These are phyloP conservation scores for Salarias fasciatus DNA, from an alignment of 2,797 vertebrate species.

Conservation along the genomic window DNA sequence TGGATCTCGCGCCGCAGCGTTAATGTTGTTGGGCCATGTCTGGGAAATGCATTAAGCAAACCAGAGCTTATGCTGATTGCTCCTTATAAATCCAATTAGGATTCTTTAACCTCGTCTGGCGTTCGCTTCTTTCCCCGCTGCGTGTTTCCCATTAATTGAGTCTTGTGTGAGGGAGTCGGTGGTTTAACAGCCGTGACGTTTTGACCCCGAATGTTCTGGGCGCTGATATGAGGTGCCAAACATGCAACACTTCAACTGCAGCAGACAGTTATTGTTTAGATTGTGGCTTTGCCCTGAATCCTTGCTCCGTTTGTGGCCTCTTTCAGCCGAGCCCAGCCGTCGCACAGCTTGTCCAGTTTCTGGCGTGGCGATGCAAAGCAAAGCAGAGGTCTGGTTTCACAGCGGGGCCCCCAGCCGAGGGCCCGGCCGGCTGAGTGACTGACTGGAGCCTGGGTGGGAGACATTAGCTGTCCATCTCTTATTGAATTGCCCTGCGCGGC, in stretches of 20 bases:
- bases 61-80: slow-evolving; percentile 30
- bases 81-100: slow-evolving; percentile 28
- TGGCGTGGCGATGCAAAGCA: slow-evolving; percentile 59
- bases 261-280: slow-evolving; percentile 55
- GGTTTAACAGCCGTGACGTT: slow-evolving; percentile 44
- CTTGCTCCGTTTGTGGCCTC: slow-evolving; percentile 37
- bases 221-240: slow-evolving; percentile 58
- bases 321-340: slow-evolving; percentile 31
- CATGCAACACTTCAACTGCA: slow-evolving; percentile 20
- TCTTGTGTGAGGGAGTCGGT: slow-evolving; percentile 45
- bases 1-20: slow-evolving; percentile 43
- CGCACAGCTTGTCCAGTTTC: slow-evolving; percentile 38
- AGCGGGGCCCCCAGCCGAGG: slow-evolving; percentile 34
- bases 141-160: slow-evolving; percentile 40
- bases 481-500: slow-evolving; percentile 75
- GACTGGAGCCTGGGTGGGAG: slow-evolving; percentile 66
- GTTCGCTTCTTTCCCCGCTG: slow-evolving; percentile 27
- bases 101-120: slow-evolving; percentile 25
- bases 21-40: slow-evolving; percentile 33
- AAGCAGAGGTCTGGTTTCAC: slow-evolving; percentile 76
- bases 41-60: slow-evolving; percentile 25
- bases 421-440: slow-evolving; percentile 44
- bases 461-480: slow-evolving; percentile 80
- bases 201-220: slow-evolving; percentile 23
- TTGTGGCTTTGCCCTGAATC: slow-evolving; percentile 27